Conservation (phyloP, 2,888 invertebrate genomes). For the Notodonta dromedarius region DNA sequence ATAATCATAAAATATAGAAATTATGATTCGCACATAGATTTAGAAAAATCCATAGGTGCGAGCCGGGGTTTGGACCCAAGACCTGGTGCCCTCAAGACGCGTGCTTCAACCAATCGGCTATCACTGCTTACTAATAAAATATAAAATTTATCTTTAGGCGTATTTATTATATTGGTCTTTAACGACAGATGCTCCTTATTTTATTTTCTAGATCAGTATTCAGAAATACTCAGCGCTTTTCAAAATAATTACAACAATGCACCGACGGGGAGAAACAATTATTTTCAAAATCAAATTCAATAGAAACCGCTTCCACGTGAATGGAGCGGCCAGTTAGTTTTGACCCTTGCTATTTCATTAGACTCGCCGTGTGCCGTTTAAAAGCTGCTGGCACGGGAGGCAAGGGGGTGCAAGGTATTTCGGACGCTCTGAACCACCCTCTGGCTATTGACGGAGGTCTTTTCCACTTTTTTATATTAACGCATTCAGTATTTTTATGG, state of each 20-base stretch:
- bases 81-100: too few species aligned
- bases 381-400: slow-evolving; percentile 24
- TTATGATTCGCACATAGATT: too few species aligned
- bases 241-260: slow-evolving; percentile 8
- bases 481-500: slow-evolving; percentile 28
- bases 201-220: slow-evolving; percentile 3
- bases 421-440: slow-evolving; percentile 41
- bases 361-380: slow-evolving; percentile 31
- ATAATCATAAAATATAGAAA: too few species aligned
- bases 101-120: too few species aligned
- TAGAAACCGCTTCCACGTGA: slow-evolving; percentile 53
- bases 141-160: too few species aligned
- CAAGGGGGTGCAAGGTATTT: slow-evolving; percentile 30
- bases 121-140: too few species aligned
- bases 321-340: slow-evolving; percentile 35
- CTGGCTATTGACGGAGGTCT: slow-evolving; percentile 29
- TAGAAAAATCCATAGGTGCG: too few species aligned
- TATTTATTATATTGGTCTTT: neutral
- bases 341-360: slow-evolving; percentile 53
- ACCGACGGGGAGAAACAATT: slow-evolving; percentile 46
- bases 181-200: neutral
- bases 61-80: too few species aligned
- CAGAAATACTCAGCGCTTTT: neutral
- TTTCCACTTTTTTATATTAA: slow-evolving; percentile 35
- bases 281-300: slow-evolving; percentile 61